phyloP scores from a whole-genome alignment of 2,113 vertebrate genomes.

The Pelobates fuscus region DNA sequence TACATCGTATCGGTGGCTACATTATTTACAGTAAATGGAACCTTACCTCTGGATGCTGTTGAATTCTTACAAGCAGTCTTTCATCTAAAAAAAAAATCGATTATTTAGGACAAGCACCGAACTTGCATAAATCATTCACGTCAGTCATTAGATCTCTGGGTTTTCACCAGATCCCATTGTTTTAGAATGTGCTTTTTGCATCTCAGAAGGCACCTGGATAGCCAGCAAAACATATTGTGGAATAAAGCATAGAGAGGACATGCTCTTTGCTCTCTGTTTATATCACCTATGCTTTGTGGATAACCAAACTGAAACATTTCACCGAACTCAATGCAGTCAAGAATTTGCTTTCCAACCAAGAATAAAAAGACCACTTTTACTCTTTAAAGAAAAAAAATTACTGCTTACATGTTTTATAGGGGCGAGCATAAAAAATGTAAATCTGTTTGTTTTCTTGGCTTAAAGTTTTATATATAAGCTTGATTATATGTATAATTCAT shows the following conservation, averaged over 20 bases:
- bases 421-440: conserved; percentile 67
- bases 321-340: conserved; percentile 71
- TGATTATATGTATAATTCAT: conserved; percentile 66
- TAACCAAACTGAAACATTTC: conserved; percentile 70
- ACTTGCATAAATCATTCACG: conserved; percentile 66
- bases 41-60: conserved; percentile 91
- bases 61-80: conserved; percentile 83
- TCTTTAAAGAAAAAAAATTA: conserved; percentile 76
- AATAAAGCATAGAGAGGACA: conserved; percentile 60
- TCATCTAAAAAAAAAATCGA: conserved; percentile 69
- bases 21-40: conserved; percentile 70
- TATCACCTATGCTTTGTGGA: conserved; percentile 76
- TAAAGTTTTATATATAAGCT: conserved; percentile 76
- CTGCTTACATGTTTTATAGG: conserved; percentile 74
- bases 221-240: conserved; percentile 65
- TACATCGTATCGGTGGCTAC: conserved; percentile 71
- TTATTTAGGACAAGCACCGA: conserved; percentile 74
- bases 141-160: conserved; percentile 71
- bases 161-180: conserved; percentile 66
- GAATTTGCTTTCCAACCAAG: conserved; percentile 82
- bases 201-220: conserved; percentile 68
- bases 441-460: conserved; percentile 70
- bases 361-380: conserved; percentile 80
- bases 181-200: conserved; percentile 65
- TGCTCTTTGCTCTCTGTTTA: conserved; percentile 63